Conservation (phyloP, 2,797 vertebrate genomes). For the Selene dorsalis region DNA sequence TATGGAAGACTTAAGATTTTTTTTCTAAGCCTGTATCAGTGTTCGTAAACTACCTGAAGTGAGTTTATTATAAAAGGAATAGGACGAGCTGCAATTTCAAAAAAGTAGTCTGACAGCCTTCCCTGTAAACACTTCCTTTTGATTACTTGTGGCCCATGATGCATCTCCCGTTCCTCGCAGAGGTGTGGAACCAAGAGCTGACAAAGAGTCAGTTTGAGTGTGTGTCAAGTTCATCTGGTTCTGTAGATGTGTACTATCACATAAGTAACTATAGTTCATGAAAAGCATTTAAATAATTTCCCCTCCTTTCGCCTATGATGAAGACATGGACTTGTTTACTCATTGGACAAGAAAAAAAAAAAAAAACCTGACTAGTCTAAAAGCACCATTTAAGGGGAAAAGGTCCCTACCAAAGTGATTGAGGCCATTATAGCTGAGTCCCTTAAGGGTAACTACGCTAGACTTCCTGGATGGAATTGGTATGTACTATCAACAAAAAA, state of each 20-base stretch:
- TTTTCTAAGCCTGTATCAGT: slow-evolving; percentile 86
- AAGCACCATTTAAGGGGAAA: slow-evolving; percentile 94
- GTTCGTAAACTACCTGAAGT: slow-evolving; percentile 91
- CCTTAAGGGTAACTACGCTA: slow-evolving; percentile 79
- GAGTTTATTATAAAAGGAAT: slow-evolving; percentile 83
- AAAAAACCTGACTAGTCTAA: slow-evolving; percentile 94
- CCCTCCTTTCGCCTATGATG: slow-evolving; percentile 84
- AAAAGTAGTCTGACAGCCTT: slow-evolving; percentile 87
- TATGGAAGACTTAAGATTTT: slow-evolving; percentile 88
- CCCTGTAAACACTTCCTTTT: slow-evolving; percentile 87
- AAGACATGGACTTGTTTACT: slow-evolving; percentile 84
- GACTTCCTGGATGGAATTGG: slow-evolving; percentile 72
- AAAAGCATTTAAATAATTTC: slow-evolving; percentile 89
- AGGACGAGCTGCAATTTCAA: slow-evolving; percentile 86
- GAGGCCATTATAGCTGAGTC: slow-evolving; percentile 91
- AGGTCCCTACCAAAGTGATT: slow-evolving; percentile 89
- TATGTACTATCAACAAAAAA: slow-evolving; percentile 59
- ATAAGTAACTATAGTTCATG: slow-evolving; percentile 87
- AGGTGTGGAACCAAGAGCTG: slow-evolving; percentile 76
- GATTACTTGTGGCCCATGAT: slow-evolving; percentile 81
- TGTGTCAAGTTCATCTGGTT: slow-evolving; percentile 86
- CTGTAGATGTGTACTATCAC: slow-evolving; percentile 84
- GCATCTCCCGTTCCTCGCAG: slow-evolving; percentile 69
- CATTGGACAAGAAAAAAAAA: slow-evolving; percentile 70
- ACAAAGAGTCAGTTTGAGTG: slow-evolving; percentile 86